phyloP scores from a whole-genome alignment of 2,113 vertebrate genomes.

The Rhipidura dahli region DNA sequence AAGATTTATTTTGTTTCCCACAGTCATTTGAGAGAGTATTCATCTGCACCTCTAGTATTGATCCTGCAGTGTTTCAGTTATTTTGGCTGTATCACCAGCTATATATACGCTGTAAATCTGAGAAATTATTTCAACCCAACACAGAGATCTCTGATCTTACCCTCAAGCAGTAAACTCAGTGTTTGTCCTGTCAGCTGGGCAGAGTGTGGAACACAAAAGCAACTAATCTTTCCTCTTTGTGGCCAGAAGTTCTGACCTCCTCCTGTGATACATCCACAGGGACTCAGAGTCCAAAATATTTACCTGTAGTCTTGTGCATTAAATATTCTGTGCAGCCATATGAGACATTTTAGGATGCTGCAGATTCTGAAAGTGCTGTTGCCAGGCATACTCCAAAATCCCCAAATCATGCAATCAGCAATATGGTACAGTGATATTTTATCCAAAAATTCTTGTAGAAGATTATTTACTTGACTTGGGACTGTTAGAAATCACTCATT shows the following conservation, averaged over 20 bases:
- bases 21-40: background rate
- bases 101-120: accelerated
- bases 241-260: background rate
- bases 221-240: background rate
- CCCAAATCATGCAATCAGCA: background rate
- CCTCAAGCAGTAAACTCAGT: background rate
- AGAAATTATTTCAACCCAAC: background rate
- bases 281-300: background rate
- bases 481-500: background rate
- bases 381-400: background rate
- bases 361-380: background rate
- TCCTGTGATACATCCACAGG: background rate
- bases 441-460: background rate
- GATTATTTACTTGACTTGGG: background rate
- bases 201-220: background rate
- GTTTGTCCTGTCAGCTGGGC: background rate
- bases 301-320: background rate
- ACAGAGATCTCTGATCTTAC: background rate
- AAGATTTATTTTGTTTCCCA: background rate
- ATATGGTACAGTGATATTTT: background rate
- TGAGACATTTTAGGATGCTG: background rate
- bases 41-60: background rate
- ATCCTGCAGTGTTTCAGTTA: background rate
- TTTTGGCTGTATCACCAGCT: background rate
- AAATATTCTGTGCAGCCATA: background rate